phyloP scores from a whole-genome alignment of 2,113 vertebrate species.

The Clinocottus analis region DNA sequence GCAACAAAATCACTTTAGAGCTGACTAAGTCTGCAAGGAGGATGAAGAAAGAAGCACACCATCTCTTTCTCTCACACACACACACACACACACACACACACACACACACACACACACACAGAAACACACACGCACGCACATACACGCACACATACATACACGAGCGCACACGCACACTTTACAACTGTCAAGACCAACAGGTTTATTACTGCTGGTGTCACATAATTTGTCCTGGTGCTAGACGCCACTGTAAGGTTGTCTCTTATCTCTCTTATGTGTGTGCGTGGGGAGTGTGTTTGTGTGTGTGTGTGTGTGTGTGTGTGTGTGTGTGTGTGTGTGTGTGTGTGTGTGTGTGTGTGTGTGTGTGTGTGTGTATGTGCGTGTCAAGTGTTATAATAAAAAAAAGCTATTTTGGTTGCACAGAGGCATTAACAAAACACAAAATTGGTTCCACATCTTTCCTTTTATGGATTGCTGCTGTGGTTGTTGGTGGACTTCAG shows the following conservation, averaged over 20 bases:
- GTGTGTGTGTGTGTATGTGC: background rate
- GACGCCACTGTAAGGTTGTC: background rate
- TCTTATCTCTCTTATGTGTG: background rate
- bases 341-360: background rate
- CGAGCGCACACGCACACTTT: constrained; percentile 1
- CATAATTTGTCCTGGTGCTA: background rate
- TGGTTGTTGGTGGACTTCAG: background rate
- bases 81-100: constrained; percentile 6
- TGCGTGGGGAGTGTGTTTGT: background rate
- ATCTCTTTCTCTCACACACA: background rate
- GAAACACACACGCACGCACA: constrained; percentile 2
- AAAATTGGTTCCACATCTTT: background rate
- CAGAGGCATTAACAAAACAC: background rate
- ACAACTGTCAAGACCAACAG: constrained; percentile 9
- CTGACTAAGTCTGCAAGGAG: constrained; percentile 29
- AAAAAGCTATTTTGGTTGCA: background rate
- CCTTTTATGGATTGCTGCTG: background rate
- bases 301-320: background rate
- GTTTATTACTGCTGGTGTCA: background rate
- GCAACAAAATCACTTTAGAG: constrained; percentile 49
- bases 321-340: background rate
- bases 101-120: constrained; percentile 5
- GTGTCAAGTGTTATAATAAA: background rate
- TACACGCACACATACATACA: constrained; percentile 15
- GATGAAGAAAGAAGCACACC: constrained; percentile 4